Percentiles rank a stretch among this genome's conserved stretches.
These are phyloP conservation scores for Aviceda subcristata DNA, from an alignment of 2,113 vertebrate species.

Conservation along the genomic window DNA sequence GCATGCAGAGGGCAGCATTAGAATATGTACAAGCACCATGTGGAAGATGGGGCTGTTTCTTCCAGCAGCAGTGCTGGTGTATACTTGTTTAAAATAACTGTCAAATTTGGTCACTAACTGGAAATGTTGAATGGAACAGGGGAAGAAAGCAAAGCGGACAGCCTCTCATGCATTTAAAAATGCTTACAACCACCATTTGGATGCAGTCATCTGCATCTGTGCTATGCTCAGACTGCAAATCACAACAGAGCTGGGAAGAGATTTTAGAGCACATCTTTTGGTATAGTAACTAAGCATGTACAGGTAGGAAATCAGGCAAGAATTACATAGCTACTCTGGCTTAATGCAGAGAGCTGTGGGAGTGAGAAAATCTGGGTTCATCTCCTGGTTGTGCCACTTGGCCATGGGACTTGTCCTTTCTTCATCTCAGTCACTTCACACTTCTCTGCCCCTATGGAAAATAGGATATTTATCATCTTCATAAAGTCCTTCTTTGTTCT, in stretches of 20 bases:
- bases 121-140: background rate
- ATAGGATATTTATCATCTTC: background rate
- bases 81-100: background rate
- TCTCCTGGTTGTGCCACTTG: background rate
- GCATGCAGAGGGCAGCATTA: background rate
- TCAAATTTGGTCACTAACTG: background rate
- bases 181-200: background rate
- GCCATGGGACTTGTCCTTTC: background rate
- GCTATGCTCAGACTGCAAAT: background rate
- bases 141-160: background rate
- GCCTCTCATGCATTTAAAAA: background rate
- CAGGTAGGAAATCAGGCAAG: background rate
- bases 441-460: background rate
- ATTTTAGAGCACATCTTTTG: background rate
- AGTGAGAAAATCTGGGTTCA: background rate
- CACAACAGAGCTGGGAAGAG: background rate
- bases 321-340: background rate
- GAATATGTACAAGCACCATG: accelerated
- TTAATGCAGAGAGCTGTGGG: background rate
- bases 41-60: background rate
- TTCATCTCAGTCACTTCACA: background rate
- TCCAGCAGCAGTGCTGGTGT: background rate
- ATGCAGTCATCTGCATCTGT: background rate
- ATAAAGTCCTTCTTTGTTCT: background rate
- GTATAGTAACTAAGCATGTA: background rate